Conservation (phyloP, 64 coral and sea anemone genomes). For the Montipora efflorescens region DNA sequence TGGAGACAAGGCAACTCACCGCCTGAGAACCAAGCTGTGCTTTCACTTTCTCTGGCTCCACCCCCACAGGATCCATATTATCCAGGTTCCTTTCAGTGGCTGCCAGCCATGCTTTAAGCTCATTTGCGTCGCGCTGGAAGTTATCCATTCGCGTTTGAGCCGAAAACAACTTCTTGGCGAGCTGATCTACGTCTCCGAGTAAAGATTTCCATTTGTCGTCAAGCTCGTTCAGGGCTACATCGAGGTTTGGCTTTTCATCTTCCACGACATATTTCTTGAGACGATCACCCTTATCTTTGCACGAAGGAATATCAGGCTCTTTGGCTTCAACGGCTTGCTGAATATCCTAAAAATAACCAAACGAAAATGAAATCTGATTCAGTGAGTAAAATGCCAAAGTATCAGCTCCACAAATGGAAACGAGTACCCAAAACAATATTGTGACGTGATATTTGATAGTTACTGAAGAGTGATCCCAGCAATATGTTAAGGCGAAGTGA, state of each 20-base stretch:
- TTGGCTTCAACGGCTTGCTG: constrained; percentile 85
- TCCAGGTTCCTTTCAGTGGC: constrained; percentile 64
- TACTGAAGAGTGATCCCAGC: too few species aligned
- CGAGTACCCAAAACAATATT: too few species aligned
- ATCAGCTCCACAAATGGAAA: too few species aligned
- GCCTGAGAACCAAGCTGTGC: constrained; percentile 83
- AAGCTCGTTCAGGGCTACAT: constrained; percentile 63
- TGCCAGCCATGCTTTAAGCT: constrained; percentile 73
- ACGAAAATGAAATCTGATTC: background rate
- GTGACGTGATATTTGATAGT: too few species aligned
- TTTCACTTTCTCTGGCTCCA: constrained; percentile 88
- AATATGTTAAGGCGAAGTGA: too few species aligned
- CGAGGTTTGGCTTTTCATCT: constrained; percentile 68
- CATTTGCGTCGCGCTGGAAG: constrained; percentile 64
- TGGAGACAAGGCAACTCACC: constrained; percentile 18
- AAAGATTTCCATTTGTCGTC: constrained; percentile 78
- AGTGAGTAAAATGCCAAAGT: too few species aligned
- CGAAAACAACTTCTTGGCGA: constrained; percentile 85
- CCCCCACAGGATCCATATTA: constrained; percentile 75
- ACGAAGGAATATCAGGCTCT: constrained; percentile 67
- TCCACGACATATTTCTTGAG: constrained; percentile 75
- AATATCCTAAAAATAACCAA: constrained; percentile 65
- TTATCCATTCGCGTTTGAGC: constrained; percentile 77
- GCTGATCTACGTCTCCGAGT: constrained; percentile 53
- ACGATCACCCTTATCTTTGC: constrained; percentile 63